Evolutionary conservation across 92 coral and sea anemone genomes (phyloP), one percentile per base, ranked within the genome.

Genomic region (Epizoanthus scotinus): DNA sequence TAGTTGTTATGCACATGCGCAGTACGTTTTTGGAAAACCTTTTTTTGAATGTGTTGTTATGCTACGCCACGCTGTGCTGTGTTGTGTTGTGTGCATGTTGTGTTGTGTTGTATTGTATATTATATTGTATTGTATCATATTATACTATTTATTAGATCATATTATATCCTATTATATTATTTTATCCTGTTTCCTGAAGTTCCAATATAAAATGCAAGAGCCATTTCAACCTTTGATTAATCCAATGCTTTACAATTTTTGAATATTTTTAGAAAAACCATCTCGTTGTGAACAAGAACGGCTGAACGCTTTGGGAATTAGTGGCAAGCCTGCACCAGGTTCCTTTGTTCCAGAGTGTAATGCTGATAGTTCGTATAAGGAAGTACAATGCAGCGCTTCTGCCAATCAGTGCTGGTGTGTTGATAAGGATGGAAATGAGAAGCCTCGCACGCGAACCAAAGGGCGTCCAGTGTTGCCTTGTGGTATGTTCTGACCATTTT

Each of bases 321-420:
- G 78, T 28, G 97, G 93, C 67, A 80, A 87, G 19, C 88, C 86
- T 77, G 71, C 85, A n/a, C 80, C 83, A 62, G 97, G 97, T 20
- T 84, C 73, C 75, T 90, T 89, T 50, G 89, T 88, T 0, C 98
- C 98, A 49, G 70, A 77, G 29, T 95, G 98, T 72, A 74, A 82
- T 63, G 86, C 92, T 65, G 82, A 85, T 55, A 98, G 98, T 19
- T 84, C 70, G 9, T 95, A 95, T 75, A 61, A 87, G 19, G 63
- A 49, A 59, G 89, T 86, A 58, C 98, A 95, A 78, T 93, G 98
- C 24, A 67, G 89, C 72, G 63, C 77, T 3, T 85, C 86, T 8
- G 77, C 83, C 20, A 86, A 92, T 61, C 56, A 84, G 53, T 95
- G 97, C 54, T 95, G 98, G 98, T 95, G 98, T 72, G 90, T 94